A percentile compares a stretch with the other conserved stretches of the same genome.
These are phyloP conservation scores for Ormyrus thymus DNA, from an alignment of 2,888 invertebrate genomes.

Conservation along the genomic window DNA sequence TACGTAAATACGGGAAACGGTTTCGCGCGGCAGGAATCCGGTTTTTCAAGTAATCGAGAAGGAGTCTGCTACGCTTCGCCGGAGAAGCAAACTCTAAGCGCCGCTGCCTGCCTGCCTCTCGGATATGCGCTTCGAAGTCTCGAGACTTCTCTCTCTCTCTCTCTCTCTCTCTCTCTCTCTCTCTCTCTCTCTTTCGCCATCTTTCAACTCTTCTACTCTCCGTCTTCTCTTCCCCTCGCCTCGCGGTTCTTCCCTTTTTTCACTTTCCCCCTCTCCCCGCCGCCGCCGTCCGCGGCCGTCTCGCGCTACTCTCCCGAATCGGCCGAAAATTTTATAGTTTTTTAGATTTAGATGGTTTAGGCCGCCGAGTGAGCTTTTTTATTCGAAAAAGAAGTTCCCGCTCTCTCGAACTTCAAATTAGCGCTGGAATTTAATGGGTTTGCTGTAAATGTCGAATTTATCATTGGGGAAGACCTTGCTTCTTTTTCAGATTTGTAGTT, in stretches of 20 bases:
- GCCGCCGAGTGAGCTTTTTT: slow-evolving; percentile 10
- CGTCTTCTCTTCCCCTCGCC: slow-evolving; percentile 53
- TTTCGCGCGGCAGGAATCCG: slow-evolving; percentile 71
- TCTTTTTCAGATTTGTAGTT: slow-evolving; percentile 22
- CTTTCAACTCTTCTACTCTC: slow-evolving; percentile 57
- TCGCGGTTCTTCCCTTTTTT: not conserved
- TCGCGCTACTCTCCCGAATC: not conserved
- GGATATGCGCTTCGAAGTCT: slow-evolving; percentile 51
- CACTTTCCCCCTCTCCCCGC: slow-evolving; percentile 59
- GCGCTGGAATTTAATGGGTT: slow-evolving; percentile 38
- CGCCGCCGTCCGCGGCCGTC: slow-evolving; percentile 1
- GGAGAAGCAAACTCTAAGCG: slow-evolving; percentile 45
- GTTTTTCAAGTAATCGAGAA: slow-evolving; percentile 73
- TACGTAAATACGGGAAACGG: slow-evolving; percentile 71
- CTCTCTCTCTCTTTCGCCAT: slow-evolving; percentile 49
- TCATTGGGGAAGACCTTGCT: slow-evolving; percentile 12
- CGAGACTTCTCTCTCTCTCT: slow-evolving; percentile 50
- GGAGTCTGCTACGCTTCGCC: slow-evolving; percentile 52
- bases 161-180: slow-evolving; percentile 60
- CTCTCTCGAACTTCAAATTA: slow-evolving; percentile 30
- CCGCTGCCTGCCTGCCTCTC: slow-evolving; percentile 3
- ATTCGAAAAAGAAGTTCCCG: slow-evolving; percentile 24
- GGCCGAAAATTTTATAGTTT: slow-evolving; percentile 45
- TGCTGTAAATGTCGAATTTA: slow-evolving; percentile 50
- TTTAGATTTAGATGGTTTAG: slow-evolving; percentile 34